These are phyloP conservation scores for Catharus bicknelli DNA, from an alignment of 2,113 vertebrate genomes.

Conservation along the genomic window DNA sequence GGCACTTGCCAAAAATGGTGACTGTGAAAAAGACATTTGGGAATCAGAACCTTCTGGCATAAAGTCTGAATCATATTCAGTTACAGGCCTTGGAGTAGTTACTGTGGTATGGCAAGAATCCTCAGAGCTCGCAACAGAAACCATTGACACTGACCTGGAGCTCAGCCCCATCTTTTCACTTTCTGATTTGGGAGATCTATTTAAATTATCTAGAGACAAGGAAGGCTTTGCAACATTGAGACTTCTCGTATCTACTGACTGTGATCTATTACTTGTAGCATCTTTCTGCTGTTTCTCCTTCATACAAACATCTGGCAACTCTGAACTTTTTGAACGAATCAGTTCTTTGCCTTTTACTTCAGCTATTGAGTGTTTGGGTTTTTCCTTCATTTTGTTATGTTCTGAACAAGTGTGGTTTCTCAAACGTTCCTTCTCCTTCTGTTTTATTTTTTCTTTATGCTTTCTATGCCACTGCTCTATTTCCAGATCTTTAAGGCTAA, in stretches of 20 bases:
- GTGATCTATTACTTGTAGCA: constrained; percentile 76
- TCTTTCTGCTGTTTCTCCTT: constrained; percentile 87
- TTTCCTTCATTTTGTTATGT: constrained; percentile 83
- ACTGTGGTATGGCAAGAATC: constrained; percentile 88
- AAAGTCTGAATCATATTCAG: constrained; percentile 90
- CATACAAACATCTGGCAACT: constrained; percentile 78
- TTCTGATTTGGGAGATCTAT: constrained; percentile 88
- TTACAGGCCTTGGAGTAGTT: constrained; percentile 82
- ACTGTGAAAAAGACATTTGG: constrained; percentile 90
- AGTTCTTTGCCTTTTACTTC: constrained; percentile 88
- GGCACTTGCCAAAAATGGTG: constrained; percentile 83
- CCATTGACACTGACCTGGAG: constrained; percentile 89
- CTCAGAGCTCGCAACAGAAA: constrained; percentile 93
- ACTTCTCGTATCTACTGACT: constrained; percentile 86
- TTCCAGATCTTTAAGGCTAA: constrained; percentile 96
- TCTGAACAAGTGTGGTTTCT: constrained; percentile 86
- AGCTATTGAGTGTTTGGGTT: constrained; percentile 69
- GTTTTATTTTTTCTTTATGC: constrained; percentile 98
- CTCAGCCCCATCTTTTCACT: constrained; percentile 84
- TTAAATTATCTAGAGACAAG: constrained; percentile 80
- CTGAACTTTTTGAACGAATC: constrained; percentile 90
- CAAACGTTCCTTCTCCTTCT: constrained; percentile 93
- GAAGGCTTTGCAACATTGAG: constrained; percentile 73
- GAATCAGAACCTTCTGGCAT: constrained; percentile 88
- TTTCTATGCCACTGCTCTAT: constrained; percentile 98